Conservation (phyloP, 2,113 vertebrate genomes). For the Malurus alboscapulatus region DNA sequence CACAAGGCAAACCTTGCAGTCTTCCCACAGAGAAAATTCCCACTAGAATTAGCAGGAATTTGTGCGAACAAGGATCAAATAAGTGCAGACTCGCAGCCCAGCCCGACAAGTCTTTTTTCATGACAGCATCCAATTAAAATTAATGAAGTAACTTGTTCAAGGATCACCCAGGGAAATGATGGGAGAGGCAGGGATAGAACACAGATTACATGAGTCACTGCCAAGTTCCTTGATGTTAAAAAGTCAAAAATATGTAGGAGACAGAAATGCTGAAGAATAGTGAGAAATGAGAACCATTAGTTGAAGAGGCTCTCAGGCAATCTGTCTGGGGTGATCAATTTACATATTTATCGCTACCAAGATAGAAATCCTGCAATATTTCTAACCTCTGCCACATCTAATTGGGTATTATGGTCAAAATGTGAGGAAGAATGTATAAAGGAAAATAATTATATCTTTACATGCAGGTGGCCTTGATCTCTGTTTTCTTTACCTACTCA, state of each 20-base stretch:
- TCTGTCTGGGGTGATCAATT: not conserved
- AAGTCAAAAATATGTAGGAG: conserved; percentile 1
- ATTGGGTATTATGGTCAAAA: not conserved
- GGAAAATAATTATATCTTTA: not conserved
- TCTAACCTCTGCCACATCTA: not conserved
- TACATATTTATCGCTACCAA: not conserved
- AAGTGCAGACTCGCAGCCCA: not conserved
- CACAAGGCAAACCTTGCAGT: not conserved
- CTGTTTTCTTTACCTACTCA: not conserved
- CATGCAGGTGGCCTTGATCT: not conserved
- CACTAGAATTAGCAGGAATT: not conserved
- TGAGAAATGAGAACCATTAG: not conserved
- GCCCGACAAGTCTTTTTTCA: not conserved
- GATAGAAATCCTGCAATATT: not conserved
- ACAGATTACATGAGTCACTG: not conserved
- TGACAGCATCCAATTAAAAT: conserved; percentile 41
- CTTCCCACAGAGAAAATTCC: not conserved
- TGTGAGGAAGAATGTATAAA: not conserved
- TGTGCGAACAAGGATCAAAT: not conserved
- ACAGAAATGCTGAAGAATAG: not conserved
- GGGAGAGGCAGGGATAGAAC: not conserved
- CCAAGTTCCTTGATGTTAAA: not conserved
- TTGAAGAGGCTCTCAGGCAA: not conserved
- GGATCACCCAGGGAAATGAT: conserved; percentile 7
- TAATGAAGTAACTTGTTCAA: conserved; percentile 26